Evolutionary conservation across 2,888 invertebrate species (phyloP), one percentile per base, ranked within the genome.

Genomic region (Nemotelus pantherinus): DNA sequence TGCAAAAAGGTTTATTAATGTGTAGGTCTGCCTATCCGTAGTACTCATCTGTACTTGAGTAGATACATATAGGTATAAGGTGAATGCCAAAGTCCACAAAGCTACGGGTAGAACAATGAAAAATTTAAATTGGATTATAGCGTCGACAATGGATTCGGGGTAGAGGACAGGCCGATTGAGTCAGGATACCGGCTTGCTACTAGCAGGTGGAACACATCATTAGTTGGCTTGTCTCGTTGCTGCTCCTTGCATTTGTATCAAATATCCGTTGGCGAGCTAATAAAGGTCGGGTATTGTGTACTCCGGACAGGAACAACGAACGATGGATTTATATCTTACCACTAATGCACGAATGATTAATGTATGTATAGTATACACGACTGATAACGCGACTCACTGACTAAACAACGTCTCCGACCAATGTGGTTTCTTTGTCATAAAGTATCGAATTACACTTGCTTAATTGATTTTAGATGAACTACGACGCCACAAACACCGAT

Each of bases 91-190:
- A 25, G 25, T 25, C 25, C 25, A 25, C 25, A 25, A 25, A 25
- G 25, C 25, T 25, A 25, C 25, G 25, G 25, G 25, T 70, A 43
- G 55, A 70, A 55, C 70, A 68, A 70, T 47, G 50, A 10, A 41
- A 55, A 53, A 70, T 70, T 70, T 55, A 70, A 70, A 70, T 70
- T 70, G 70, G 70, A 70, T 70, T 47, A 70, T 55, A 44, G 25
- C 60, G 60, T 7, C 41, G 41, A 60, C 3, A 39, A 60, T 39
- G 39, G 60, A 60, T 41, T 60, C 60, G 41, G 67, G 67, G 50
- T 39, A 25, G 50, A 47, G 50, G 50, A 45, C 1, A 65, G 48
- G 67, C 47, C 25, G 25, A 10, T 41, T 7, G n/a, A 7, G 60
- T 39, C 25, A 25, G 25, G 25, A 25, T 25, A 25, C 25, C 25